phyloP scores from a whole-genome alignment of 2,888 invertebrate genomes.

The Synanthedon andrenaeformis region DNA sequence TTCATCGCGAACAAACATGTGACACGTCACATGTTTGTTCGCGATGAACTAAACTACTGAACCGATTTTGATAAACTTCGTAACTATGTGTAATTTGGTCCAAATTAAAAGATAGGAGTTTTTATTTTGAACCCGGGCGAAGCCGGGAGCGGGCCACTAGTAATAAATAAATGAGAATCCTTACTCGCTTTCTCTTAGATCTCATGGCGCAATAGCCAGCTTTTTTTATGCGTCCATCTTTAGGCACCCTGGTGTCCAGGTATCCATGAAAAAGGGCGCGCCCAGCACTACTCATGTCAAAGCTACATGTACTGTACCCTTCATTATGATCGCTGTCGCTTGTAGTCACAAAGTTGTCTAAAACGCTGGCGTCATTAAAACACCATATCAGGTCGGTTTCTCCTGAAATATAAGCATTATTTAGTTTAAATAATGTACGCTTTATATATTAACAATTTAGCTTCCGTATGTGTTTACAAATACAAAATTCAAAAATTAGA shows the following conservation, averaged over 20 bases:
- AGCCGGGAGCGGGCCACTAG: too few relatives aligned
- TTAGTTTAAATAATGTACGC: too few relatives aligned
- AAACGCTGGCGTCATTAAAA: constrained; percentile 72
- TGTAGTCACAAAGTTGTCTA: constrained; percentile 80
- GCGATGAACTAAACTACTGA: too few relatives aligned
- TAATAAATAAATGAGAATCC: constrained; percentile 6
- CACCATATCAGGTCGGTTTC: constrained; percentile 82
- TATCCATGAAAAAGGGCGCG: constrained; percentile 80
- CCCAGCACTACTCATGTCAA: constrained; percentile 76
- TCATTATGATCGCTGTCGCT: constrained; percentile 85
- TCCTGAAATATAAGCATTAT: constrained; percentile 39
- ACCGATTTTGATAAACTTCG: too few relatives aligned
- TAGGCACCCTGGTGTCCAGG: constrained; percentile 77
- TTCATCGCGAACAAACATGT: too few relatives aligned
- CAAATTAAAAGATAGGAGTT: too few relatives aligned
- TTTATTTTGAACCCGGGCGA: too few relatives aligned
- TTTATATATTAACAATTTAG: too few relatives aligned
- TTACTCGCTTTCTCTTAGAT: constrained; percentile 75
- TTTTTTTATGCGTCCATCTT: constrained; percentile 82
- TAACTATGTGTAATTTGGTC: too few relatives aligned
- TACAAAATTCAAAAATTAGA: too few relatives aligned
- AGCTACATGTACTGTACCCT: constrained; percentile 81
- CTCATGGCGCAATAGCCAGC: constrained; percentile 88
- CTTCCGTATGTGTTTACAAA: too few relatives aligned
- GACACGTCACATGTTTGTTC: too few relatives aligned